Percentiles rank a stretch among this genome's conserved stretches.
Evolutionary conservation across 2,888 invertebrate genomes (phyloP).

Genomic region (Andrena flavipes): DNA sequence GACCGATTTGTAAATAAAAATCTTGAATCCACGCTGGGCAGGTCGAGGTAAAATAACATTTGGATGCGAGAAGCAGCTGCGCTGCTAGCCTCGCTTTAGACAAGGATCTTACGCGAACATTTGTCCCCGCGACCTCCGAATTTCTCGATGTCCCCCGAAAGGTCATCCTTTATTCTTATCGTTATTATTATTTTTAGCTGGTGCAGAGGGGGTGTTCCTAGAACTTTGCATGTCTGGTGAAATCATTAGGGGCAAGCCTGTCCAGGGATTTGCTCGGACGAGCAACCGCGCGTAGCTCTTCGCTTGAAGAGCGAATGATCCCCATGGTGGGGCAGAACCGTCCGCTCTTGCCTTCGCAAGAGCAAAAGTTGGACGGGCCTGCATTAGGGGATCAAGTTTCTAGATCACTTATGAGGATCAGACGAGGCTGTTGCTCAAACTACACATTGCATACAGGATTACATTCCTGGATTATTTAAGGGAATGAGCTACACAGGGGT

Average conservation of each 20-base stretch:
- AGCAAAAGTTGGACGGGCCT: too few relatives aligned
- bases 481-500: background rate
- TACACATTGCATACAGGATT: background rate
- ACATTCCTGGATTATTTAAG: background rate
- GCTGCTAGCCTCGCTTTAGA: background rate
- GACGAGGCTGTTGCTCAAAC: background rate
- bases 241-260: background rate
- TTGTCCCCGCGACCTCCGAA: constrained; percentile 35
- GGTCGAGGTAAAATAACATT: background rate
- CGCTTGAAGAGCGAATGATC: too few relatives aligned
- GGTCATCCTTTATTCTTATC: background rate
- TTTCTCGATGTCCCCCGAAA: constrained; percentile 22
- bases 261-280: too few relatives aligned
- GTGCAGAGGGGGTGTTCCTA: background rate
- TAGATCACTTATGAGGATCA: background rate
- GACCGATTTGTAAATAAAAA: constrained; percentile 32
- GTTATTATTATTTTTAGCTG: too few relatives aligned
- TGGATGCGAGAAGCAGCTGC: background rate
- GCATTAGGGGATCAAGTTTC: background rate
- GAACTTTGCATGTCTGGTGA: background rate
- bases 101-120: constrained; percentile 48
- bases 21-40: background rate
- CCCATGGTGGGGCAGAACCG: too few relatives aligned
- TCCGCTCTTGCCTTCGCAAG: too few relatives aligned
- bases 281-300: too few relatives aligned